These are phyloP conservation scores for Lysandra bellargus DNA, from an alignment of 2,888 invertebrate species.

Conservation along the genomic window DNA sequence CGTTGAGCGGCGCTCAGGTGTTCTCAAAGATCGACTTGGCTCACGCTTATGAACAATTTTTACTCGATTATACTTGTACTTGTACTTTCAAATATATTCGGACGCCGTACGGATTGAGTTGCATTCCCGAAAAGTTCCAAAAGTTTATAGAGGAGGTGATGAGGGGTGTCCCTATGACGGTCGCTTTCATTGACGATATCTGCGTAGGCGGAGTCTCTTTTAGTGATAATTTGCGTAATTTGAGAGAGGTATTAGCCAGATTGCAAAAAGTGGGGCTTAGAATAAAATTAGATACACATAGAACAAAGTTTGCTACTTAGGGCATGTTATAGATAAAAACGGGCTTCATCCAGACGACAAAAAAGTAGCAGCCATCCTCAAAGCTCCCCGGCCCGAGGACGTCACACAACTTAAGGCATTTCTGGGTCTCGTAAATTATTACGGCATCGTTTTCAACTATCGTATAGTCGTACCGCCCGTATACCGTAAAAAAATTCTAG, in stretches of 20 bases:
- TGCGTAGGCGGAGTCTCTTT: slow-evolving; percentile 37
- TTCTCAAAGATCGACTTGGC: slow-evolving; percentile 45
- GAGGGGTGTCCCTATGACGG: slow-evolving; percentile 34
- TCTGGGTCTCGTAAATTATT: slow-evolving; percentile 33
- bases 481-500: no score
- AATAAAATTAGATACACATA: slow-evolving; percentile 37
- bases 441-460: slow-evolving; percentile 4
- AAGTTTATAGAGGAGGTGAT: slow-evolving; percentile 40
- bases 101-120: slow-evolving; percentile 41
- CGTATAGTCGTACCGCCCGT: no score
- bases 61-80: no score
- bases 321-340: not conserved
- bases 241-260: slow-evolving; percentile 34
- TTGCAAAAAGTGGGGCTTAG: slow-evolving; percentile 35
- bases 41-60: slow-evolving; percentile 43
- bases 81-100: slow-evolving; percentile 41
- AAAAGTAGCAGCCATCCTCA: not conserved
- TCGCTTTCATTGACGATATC: slow-evolving; percentile 40
- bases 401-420: slow-evolving; percentile 33
- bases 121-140: slow-evolving; percentile 43
- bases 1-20: slow-evolving; percentile 41
- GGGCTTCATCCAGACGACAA: not conserved
- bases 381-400: slow-evolving; percentile 27
- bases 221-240: slow-evolving; percentile 33
- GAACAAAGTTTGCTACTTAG: not conserved